Conservation (phyloP, 2,113 vertebrate species). For the Pelvicachromis taeniatus region DNA sequence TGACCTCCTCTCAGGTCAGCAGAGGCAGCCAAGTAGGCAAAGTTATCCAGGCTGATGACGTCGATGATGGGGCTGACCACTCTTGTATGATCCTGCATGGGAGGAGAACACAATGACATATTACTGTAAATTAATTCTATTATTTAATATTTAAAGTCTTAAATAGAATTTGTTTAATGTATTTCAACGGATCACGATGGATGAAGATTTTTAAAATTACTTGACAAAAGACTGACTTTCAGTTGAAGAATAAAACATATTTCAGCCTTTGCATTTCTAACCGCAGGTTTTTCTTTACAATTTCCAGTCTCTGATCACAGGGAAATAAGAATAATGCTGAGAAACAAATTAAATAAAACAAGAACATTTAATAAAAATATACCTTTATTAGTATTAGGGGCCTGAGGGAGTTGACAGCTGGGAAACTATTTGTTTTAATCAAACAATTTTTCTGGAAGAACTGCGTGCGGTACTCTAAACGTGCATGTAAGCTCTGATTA, state of each 20-base stretch:
- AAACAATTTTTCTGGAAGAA: background rate
- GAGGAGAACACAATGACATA: background rate
- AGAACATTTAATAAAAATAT: background rate
- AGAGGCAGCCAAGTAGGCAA: constrained; percentile 95
- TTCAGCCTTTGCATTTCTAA: background rate
- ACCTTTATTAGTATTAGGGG: background rate
- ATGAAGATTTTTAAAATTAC: background rate
- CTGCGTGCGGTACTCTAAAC: rapidly evolving
- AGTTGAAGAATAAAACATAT: background rate
- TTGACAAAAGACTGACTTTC: background rate
- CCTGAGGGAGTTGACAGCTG: no score
- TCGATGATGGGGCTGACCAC: constrained; percentile 99
- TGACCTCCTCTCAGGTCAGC: constrained; percentile 95
- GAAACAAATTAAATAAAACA: background rate
- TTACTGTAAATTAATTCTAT: background rate
- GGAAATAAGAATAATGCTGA: background rate
- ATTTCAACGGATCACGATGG: background rate
- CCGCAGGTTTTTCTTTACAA: background rate
- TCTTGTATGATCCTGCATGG: constrained; percentile 86
- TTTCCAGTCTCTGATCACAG: background rate
- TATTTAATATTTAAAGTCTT: background rate
- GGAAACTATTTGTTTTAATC: background rate
- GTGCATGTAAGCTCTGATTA: background rate
- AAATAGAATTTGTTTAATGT: background rate
- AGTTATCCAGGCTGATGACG: constrained; percentile 99